Evolutionary conservation across 2,888 invertebrate genomes (phyloP), one percentile per base, ranked within the genome.

Genomic region (Drosophila multiciliata): DNA sequence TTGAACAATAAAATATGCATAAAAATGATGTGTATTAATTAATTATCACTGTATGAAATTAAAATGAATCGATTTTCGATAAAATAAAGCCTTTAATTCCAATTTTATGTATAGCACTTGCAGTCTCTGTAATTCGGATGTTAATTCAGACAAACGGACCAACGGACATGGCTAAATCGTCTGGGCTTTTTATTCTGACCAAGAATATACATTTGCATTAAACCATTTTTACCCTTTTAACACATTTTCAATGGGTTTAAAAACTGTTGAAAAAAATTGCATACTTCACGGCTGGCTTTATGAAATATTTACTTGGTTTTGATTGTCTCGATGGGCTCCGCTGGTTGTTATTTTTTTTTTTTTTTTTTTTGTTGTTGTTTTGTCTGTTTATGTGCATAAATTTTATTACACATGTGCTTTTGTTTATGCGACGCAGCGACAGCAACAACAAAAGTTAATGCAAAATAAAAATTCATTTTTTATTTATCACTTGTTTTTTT

Each of bases 341-440:
- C 29, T 63, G 40, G 42, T 53, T 29, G 6, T 29, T 29, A 6
- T 29, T 29, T 1, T 29, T 26, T 48, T 52, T 68, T 63, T 45
- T 73, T 55, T 53, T 72, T 71, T 53, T 55, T 38, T 36, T 66
- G 26, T 58, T 55, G 66, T 61, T 69, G 66, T 59, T 64, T 57
- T 55, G 65, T 66, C 65, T 81, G 73, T 85, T 88, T 88, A 80
- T 83, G 80, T 85, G 89, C 87, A 85, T 82, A 89, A 63, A 87
- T 89, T 89, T 87, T 83, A 89, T 89, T 82, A 84, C 89, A 79
- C 79, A 83, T 89, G 79, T 87, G 84, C 87, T 75, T 71, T 89
- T 88, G 83, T 86, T 84, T 83, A 88, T 84, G 89, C 83, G 65
- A 54, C 71, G 61, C 67, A 64, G 32, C 59, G 49, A 58, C 67